Base-by-base conservation (phyloP, 2,888 invertebrate species). In the Trisateles emortualis region DNA sequence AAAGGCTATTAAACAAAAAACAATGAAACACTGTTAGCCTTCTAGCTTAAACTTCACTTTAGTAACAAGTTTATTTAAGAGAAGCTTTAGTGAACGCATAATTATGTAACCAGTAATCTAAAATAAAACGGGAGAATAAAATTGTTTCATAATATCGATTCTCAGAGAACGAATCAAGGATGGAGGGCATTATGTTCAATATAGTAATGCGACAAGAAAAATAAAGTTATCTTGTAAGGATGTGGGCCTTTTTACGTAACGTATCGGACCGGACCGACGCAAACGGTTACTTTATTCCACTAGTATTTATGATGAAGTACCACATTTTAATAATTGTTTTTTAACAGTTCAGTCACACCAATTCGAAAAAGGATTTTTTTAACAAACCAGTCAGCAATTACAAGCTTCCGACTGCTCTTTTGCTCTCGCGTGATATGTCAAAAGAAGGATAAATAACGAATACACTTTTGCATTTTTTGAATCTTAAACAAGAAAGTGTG, bases 161-260 rank as follows among this genome's bases (percentile, higher is more conserved):
- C 40, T 42, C 39, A 58, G 38, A 43, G 32, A 47, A 29, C 46
- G 35, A 41, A 17, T 29, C 41, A 58, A 50, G 32, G 56, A 49
- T 50, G 53, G 52, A 48, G 26, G 38, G 40, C 10, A 40, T 43
- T 54, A 60, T 45, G 40, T 39, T 52, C 44, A 29, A 17, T 22
- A 13, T 24, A 16, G 29, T 51, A 26, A 22, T 8, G 8, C 26
- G 9, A 26, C 26, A 26, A 26, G 26, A 26, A 19, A 19, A 3
- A 19, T 19, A 19, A 6, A 26, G 8, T 4, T 26, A 26, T 8
- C 59, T 53, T 56, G 11, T 62, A 59, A 39, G 58, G 64, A 24
- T 14, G 43, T 58, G 52, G 56, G 43, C 53, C 44, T 59, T 63
- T 65, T 64, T 72, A 56, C 67, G 71, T 69, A 71, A 73, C n/a